Conservation (phyloP, 2,113 vertebrate genomes). For the Eleginops maclovinus region DNA sequence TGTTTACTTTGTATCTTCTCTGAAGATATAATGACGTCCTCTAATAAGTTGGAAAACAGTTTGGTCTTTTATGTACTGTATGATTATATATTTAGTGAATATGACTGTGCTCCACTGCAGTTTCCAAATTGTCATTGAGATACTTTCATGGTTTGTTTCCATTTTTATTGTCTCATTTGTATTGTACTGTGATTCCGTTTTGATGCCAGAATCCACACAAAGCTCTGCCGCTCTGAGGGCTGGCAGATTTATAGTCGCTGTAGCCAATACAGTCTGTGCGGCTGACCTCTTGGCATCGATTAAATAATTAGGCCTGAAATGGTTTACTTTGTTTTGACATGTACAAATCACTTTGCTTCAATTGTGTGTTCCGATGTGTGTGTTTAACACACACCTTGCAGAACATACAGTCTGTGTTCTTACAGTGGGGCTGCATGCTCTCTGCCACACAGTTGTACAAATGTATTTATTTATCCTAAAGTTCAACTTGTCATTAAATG, state of each 20-base stretch:
- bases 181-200: slow-evolving; percentile 11
- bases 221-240: slow-evolving; percentile 12
- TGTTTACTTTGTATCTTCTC: slow-evolving; percentile 1
- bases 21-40: not conserved
- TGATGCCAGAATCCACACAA: not conserved
- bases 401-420: slow-evolving; percentile 1
- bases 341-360: slow-evolving; percentile 9
- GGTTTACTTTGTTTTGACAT: slow-evolving; percentile 59
- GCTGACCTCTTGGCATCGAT: slow-evolving; percentile 41
- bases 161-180: not conserved
- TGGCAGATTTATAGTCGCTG: slow-evolving; percentile 31
- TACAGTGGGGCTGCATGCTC: not conserved
- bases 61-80: not conserved
- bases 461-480: slow-evolving; percentile 54
- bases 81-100: not conserved
- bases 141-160: not conserved
- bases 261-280: slow-evolving; percentile 52
- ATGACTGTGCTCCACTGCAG: not conserved
- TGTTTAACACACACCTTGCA: no score
- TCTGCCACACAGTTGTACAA: slow-evolving; percentile 44
- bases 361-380: slow-evolving; percentile 30
- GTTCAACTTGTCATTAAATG: slow-evolving; percentile 25
- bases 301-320: slow-evolving; percentile 43
- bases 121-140: not conserved
- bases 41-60: not conserved